A percentile compares a stretch with the other conserved stretches of the same genome.
Conservation (phyloP, 1,140 invertebrate genomes). For the Alviniconcha marisindica region DNA sequence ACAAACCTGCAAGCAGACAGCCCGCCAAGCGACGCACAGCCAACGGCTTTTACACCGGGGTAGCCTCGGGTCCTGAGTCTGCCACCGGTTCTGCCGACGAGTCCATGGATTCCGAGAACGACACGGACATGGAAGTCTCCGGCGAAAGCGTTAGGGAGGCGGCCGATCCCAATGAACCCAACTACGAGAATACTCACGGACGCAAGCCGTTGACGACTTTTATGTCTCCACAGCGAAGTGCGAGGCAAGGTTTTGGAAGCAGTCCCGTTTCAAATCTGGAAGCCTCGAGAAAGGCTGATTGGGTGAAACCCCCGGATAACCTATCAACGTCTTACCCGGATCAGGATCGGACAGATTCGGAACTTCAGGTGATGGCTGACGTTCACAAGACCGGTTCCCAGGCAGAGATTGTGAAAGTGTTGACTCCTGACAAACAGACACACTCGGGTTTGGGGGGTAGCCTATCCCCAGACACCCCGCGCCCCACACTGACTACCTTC, state of each 20-base stretch:
- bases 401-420: constrained; percentile 27
- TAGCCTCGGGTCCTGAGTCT: constrained; percentile 47
- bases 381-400: constrained; percentile 37
- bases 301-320: background rate
- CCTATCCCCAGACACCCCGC: constrained; percentile 5
- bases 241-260: background rate
- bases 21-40: constrained; percentile 38
- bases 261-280: background rate
- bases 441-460: constrained; percentile 10
- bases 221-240: constrained; percentile 22
- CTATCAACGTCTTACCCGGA: constrained; percentile 32
- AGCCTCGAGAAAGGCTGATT: background rate
- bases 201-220: constrained; percentile 28
- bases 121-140: constrained; percentile 29
- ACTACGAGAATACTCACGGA: constrained; percentile 8
- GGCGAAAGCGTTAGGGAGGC: constrained; percentile 30
- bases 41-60: constrained; percentile 49
- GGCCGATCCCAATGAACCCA: background rate
- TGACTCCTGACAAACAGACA: constrained; percentile 18
- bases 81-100: constrained; percentile 50
- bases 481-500: constrained; percentile 31
- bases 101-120: constrained; percentile 43
- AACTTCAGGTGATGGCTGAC: constrained; percentile 39
- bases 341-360: constrained; percentile 33
- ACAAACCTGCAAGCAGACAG: constrained; percentile 8